phyloP scores from a whole-genome alignment of 2,797 vertebrate genomes.

The Sebastes hubbsi region DNA sequence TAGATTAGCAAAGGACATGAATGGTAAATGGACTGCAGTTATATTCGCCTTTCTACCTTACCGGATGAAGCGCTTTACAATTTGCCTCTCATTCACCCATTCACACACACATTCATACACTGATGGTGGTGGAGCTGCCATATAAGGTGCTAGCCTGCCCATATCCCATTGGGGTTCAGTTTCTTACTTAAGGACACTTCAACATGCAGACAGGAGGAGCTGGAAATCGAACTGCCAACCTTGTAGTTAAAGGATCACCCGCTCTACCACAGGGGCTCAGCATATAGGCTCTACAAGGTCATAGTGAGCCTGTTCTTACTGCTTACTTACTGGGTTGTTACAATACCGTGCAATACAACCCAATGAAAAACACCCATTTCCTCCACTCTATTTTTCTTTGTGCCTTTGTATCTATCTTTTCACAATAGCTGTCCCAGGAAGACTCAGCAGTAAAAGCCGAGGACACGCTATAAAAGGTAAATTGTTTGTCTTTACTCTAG shows the following conservation, averaged over 20 bases:
- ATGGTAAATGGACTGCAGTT: not conserved
- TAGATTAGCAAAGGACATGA: not conserved
- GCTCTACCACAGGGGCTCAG: not conserved
- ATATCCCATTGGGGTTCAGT: not conserved
- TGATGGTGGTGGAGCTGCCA: not conserved
- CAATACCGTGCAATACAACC: not conserved
- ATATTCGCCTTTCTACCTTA: not conserved
- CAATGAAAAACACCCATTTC: not conserved
- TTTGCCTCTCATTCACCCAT: not conserved
- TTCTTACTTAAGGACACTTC: not conserved
- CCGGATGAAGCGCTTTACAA: not conserved
- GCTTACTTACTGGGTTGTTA: not conserved
- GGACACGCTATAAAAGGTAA: not conserved
- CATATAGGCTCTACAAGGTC: not conserved
- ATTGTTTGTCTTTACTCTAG: conserved; percentile 12
- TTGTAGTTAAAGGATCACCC: not conserved
- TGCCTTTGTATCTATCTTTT: not conserved
- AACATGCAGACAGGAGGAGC: not conserved
- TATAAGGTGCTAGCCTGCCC: too few relatives aligned
- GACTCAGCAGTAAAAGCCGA: not conserved
- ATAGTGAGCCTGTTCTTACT: not conserved
- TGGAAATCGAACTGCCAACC: not conserved
- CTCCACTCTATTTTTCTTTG: not conserved
- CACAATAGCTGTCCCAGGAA: not conserved
- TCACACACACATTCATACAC: not conserved